phyloP scores from a whole-genome alignment of 2,888 invertebrate genomes.

The Orchestes rusci region DNA sequence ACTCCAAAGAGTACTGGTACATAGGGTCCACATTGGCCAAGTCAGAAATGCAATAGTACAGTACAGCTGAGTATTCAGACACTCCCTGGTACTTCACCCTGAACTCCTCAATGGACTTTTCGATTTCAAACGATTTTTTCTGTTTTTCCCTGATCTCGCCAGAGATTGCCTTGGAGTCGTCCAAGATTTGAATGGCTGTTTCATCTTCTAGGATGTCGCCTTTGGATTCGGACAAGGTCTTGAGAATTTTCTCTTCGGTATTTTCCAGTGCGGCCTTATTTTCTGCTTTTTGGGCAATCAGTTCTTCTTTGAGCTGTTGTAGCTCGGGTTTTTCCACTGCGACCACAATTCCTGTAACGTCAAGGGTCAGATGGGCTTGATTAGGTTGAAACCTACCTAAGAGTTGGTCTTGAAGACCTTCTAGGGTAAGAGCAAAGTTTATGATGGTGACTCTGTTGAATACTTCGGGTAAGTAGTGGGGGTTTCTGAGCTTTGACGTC shows the following conservation, averaged over 20 bases:
- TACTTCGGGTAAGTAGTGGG: constrained; percentile 78
- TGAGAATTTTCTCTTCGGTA: constrained; percentile 82
- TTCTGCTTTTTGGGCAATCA: constrained; percentile 70
- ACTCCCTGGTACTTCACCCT: constrained; percentile 68
- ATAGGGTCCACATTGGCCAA: constrained; percentile 79
- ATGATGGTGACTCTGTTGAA: constrained; percentile 77
- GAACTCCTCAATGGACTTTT: constrained; percentile 68
- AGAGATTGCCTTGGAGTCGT: constrained; percentile 76
- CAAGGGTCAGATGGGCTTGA: too few species aligned
- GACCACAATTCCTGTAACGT: constrained; percentile 64
- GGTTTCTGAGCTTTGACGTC: constrained; percentile 76
- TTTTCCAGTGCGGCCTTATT: constrained; percentile 75
- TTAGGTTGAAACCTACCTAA: constrained; percentile 62
- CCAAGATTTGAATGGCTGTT: constrained; percentile 77
- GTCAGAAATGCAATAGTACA: constrained; percentile 79
- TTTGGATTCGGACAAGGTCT: constrained; percentile 72
- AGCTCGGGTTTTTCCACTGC: constrained; percentile 79
- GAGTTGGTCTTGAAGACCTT: constrained; percentile 77
- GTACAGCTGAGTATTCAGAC: constrained; percentile 69
- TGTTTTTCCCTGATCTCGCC: constrained; percentile 78
- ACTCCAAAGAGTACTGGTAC: constrained; percentile 81
- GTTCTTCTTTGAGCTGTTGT: constrained; percentile 70
- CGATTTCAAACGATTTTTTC: constrained; percentile 68
- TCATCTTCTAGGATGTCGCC: constrained; percentile 91
- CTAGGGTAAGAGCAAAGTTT: constrained; percentile 76